These are phyloP conservation scores for Arizona elegans DNA, from an alignment of 2,113 vertebrate species.

Conservation along the genomic window DNA sequence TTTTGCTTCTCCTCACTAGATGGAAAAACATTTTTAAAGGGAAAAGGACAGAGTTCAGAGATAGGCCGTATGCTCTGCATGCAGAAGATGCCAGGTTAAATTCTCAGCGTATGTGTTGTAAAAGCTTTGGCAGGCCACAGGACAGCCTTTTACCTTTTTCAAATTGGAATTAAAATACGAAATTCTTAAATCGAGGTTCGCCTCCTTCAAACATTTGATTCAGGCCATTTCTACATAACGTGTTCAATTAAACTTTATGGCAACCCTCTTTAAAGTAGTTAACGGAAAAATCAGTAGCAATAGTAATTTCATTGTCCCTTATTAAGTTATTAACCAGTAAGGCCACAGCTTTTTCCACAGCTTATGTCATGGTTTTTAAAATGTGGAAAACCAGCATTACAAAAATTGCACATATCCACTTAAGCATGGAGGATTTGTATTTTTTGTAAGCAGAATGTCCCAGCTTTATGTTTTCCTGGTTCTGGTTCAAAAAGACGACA, in stretches of 20 bases:
- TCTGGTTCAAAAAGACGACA: background rate
- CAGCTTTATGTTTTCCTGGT: background rate
- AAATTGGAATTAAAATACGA: background rate
- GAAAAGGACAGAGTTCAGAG: background rate
- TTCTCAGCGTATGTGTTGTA: background rate
- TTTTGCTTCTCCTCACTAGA: background rate
- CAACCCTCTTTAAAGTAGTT: background rate
- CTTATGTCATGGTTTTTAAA: background rate
- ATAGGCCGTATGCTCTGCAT: background rate
- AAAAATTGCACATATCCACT: background rate
- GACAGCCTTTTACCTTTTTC: background rate
- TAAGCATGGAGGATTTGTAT: background rate
- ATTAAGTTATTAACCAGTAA: background rate
- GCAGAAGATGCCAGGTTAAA: background rate
- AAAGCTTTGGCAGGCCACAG: background rate
- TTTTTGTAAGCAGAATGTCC: background rate
- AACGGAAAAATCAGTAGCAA: background rate
- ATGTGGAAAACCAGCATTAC: background rate
- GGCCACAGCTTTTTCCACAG: background rate
- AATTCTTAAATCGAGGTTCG: background rate
- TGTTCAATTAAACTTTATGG: background rate
- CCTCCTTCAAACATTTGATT: background rate
- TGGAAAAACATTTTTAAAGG: background rate
- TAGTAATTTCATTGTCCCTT: background rate
- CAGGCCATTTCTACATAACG: background rate